Evolutionary conservation across 2,797 vertebrate species (phyloP).

Genomic region (Echeneis naucrates): DNA sequence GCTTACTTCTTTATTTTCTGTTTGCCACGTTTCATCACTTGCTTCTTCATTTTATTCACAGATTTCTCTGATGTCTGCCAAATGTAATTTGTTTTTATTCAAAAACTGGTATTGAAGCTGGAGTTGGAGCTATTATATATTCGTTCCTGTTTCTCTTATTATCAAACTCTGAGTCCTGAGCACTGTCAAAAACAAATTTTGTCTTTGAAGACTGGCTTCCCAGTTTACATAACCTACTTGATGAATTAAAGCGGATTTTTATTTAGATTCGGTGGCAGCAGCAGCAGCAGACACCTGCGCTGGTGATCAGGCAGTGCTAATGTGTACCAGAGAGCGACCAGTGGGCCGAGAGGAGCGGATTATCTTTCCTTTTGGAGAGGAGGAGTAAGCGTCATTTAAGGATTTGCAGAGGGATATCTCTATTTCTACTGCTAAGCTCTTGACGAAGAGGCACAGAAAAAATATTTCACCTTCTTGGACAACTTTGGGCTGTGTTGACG

Average conservation of each 20-base stretch:
- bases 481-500: slow-evolving; percentile 25
- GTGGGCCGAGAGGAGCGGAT: slow-evolving; percentile 64
- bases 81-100: background rate
- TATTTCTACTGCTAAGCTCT: slow-evolving; percentile 64
- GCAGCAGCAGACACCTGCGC: slow-evolving; percentile 50
- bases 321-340: slow-evolving; percentile 55
- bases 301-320: slow-evolving; percentile 58
- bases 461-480: slow-evolving; percentile 26
- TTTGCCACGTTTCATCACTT: background rate
- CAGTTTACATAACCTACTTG: slow-evolving; percentile 48
- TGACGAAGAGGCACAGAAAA: slow-evolving; percentile 46
- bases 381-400: slow-evolving; percentile 63
- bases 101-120: background rate
- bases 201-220: slow-evolving; percentile 39
- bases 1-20: background rate
- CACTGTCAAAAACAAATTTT: slow-evolving; percentile 32
- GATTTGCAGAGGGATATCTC: slow-evolving; percentile 70
- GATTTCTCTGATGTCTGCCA: background rate
- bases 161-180: slow-evolving; percentile 14
- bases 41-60: background rate
- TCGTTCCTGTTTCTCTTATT: slow-evolving; percentile 36
- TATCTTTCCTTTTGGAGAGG: slow-evolving; percentile 68
- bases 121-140: slow-evolving; percentile 18
- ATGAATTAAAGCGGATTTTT: slow-evolving; percentile 48
- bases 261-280: slow-evolving; percentile 39